A percentile compares a stretch with the other conserved stretches of the same genome.
These are phyloP conservation scores for Ciconia maguari DNA, from an alignment of 2,113 vertebrate species.

Conservation along the genomic window DNA sequence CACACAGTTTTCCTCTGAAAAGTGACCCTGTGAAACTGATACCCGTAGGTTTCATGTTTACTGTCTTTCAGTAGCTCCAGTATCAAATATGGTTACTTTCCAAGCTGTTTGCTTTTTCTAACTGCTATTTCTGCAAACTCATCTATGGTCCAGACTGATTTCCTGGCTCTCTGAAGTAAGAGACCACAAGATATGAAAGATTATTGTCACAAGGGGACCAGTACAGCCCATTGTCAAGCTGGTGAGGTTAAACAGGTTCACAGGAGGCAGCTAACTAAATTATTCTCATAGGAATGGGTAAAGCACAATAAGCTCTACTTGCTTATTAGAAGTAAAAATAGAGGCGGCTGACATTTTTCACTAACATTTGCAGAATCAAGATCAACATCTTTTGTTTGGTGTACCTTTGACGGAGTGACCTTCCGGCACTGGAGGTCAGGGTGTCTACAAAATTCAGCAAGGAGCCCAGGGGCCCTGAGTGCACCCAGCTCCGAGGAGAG, in stretches of 20 bases:
- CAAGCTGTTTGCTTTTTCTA: background rate
- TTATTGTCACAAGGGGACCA: background rate
- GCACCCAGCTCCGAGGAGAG: fast-evolving
- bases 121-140: background rate
- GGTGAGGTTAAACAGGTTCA: background rate
- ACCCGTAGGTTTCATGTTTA: background rate
- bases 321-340: background rate
- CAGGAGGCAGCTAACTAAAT: background rate
- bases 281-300: background rate
- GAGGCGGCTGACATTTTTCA: background rate
- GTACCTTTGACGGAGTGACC: background rate
- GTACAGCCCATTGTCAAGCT: background rate
- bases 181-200: background rate
- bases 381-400: background rate
- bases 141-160: background rate
- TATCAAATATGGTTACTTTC: background rate
- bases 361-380: background rate
- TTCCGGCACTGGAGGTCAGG: background rate
- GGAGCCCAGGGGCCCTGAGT: background rate
- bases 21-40: background rate
- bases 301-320: background rate
- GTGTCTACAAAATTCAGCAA: background rate
- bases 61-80: background rate
- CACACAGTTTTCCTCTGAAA: constrained; percentile 6
- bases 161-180: background rate